Evolutionary conservation across 2,888 invertebrate genomes (phyloP), one percentile per base, ranked within the genome.

Genomic region (Catocala nupta): DNA sequence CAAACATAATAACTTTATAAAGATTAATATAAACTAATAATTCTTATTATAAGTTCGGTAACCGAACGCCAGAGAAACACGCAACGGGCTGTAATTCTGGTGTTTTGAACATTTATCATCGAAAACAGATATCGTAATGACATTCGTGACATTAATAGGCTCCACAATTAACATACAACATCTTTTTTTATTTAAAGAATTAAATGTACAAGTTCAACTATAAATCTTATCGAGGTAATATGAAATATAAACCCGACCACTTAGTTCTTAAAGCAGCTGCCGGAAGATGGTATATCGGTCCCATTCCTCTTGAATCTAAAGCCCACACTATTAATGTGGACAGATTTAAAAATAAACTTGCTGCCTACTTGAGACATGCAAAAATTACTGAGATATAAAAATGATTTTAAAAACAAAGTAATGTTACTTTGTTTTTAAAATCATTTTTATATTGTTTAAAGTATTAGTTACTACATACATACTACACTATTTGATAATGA

Each of bases 321-420:
- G 68, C 74, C 66, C 68, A 77, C 77, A 79, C 80, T 77, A 73
- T 61, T 68, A 74, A 78, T 72, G 68, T 76, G 74, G 72, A 82
- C 78, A 80, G 68, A 77, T 77, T 80, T 78, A 71, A 76, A 82
- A 81, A 80, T 75, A 80, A 68, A 72, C 62, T 11, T 52, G 64
- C 55, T 65, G 25, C 25, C 25, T 67, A 71, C 78, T 75, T 73
- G 62, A 70, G 55, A 55, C 63, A 62, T 51, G 63, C 65, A 60
- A 63, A 74, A 75, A 71, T 72, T 8, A 67, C 49, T 47, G 12
- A 64, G 62, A 66, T 60, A 25, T 59, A 34, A 47, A 64, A 12
- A 3, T 47, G n/a, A n/a, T 44, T 8, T 47, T 47, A 13, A n/a
- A 12, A n/a, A 12, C 4, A 16, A 16, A 13, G 5, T 47, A 0